A percentile compares a stretch with the other conserved stretches of the same genome.
Evolutionary conservation across 2,113 vertebrate genomes (phyloP).

Genomic region (Sinocyclocheilus anshuiensis): DNA sequence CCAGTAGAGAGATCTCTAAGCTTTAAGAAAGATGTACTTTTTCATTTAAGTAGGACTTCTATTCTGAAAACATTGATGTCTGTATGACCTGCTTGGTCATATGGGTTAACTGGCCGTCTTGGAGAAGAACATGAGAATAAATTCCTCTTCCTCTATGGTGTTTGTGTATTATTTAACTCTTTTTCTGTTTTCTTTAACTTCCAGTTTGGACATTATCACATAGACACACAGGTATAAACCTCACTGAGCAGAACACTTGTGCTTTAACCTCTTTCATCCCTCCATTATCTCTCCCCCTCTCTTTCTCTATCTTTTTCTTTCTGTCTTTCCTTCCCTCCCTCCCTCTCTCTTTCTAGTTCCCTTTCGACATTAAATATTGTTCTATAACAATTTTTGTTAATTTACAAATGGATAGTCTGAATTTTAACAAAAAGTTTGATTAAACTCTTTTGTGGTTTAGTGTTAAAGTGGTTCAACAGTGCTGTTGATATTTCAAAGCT

Average conservation of each 20-base stretch:
- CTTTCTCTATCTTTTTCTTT: constrained; percentile 39
- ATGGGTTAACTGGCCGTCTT: neutral
- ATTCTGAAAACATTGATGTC: neutral
- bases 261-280: constrained; percentile 48
- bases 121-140: neutral
- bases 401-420: constrained; percentile 64
- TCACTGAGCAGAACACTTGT: constrained; percentile 60
- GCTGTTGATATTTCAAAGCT: constrained; percentile 39
- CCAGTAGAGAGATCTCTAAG: neutral
- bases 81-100: neutral
- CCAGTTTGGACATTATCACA: constrained; percentile 78
- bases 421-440: neutral
- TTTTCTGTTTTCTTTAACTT: constrained; percentile 76
- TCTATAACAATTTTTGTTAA: constrained; percentile 80
- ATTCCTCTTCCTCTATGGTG: constrained; percentile 22
- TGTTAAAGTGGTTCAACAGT: neutral
- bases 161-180: constrained; percentile 68
- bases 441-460: neutral
- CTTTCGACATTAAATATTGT: constrained; percentile 56
- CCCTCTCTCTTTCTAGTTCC: constrained; percentile 13
- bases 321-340: constrained; percentile 38
- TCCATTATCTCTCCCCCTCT: constrained; percentile 55
- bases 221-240: constrained; percentile 75
- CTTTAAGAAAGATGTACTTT: neutral
- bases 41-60: neutral